Evolutionary conservation across 2,113 vertebrate genomes (phyloP), one percentile per base, ranked within the genome.

Genomic region (Zingel zingel): DNA sequence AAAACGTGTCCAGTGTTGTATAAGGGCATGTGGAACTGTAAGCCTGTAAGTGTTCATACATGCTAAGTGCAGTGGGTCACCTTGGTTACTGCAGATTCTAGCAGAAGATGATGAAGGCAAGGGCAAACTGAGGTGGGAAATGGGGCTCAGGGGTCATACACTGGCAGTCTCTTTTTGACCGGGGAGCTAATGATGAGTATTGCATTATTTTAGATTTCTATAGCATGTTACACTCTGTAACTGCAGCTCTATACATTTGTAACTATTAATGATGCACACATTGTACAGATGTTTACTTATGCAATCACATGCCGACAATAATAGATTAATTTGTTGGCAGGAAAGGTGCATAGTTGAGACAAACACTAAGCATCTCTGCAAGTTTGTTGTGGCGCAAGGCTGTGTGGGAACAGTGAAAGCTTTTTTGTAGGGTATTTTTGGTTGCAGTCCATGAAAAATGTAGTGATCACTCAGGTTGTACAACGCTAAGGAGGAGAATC

Each of bases 81-180:
- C 93, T 94, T 94, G 93, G 92, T 94, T 93, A 91, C 90, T 94
- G 94, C 92, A 94, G 91, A 94, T 91, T 91, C 81, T 76, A 91
- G 88, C 84, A 93, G 81, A 89, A 91, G 91, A 92, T 85, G 83
- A 89, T 86, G 86, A 89, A 89, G 89, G 75, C 88, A 91, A 94
- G 92, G 92, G 86, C 86, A 76, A 81, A 90, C 88, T 75, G 48
- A 78, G 87, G 84, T 83, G 81, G 79, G 75, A 83, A 73, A 88
- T 10, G 12, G 33, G 64, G 63, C 63, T 15, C 53, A 16, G 63
- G 45, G 82, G 82, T 90, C 84, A 79, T 36, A 67, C 79, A 77
- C 43, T 63, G 61, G 23, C 25, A 2, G 23, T 11, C 21, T 66
- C n/a, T 76, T 72, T 81, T 74, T 66, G 53, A 85, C 76, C 80